A percentile compares a stretch with the other conserved stretches of the same genome.
phyloP scores from a whole-genome alignment of 2,797 vertebrate genomes.

The Sarcoramphus papa region DNA sequence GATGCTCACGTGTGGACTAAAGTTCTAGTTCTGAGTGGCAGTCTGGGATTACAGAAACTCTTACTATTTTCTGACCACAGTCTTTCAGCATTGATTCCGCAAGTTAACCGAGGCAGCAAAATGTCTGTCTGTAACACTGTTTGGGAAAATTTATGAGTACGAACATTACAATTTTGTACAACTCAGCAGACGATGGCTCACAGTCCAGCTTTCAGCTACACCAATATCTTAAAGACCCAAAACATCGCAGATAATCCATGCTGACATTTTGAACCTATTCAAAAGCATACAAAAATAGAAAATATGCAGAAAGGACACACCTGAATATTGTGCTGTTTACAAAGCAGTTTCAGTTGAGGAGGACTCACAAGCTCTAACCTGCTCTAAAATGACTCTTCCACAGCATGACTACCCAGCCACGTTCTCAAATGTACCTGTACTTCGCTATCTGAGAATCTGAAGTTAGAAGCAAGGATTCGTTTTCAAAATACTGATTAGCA shows the following conservation, averaged over 20 bases:
- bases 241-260: not conserved
- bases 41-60: not conserved
- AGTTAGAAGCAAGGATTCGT: not conserved
- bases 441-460: not conserved
- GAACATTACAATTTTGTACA: not conserved
- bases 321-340: not conserved
- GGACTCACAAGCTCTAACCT: not conserved
- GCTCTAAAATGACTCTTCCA: not conserved
- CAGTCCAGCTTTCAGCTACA: not conserved
- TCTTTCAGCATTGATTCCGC: not conserved
- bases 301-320: not conserved
- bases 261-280: not conserved
- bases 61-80: not conserved
- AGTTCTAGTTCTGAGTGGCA: not conserved
- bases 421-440: not conserved
- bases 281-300: not conserved
- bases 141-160: not conserved
- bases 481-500: not conserved
- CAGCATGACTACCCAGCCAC: not conserved
- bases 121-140: not conserved
- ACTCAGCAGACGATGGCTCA: not conserved
- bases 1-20: rapidly evolving
- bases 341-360: not conserved
- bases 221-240: not conserved
- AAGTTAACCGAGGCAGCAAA: not conserved